These are phyloP conservation scores for Podarcis muralis DNA, from an alignment of 2,113 vertebrate species.

Conservation along the genomic window DNA sequence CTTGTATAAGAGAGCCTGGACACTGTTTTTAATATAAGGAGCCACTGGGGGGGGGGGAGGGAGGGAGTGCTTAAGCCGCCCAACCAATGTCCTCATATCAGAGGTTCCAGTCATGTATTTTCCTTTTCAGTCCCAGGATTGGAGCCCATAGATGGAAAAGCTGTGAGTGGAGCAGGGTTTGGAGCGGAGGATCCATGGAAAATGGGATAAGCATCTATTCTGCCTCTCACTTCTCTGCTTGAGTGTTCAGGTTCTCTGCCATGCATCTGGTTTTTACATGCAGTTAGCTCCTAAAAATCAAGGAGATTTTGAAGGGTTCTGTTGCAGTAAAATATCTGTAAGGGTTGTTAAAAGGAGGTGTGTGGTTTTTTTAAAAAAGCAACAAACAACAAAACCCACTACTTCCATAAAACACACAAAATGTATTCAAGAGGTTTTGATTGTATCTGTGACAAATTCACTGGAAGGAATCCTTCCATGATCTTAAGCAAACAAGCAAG, in stretches of 20 bases:
- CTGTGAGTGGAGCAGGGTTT: background rate
- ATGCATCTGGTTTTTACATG: too few species aligned
- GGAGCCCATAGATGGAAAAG: background rate
- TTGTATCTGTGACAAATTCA: background rate
- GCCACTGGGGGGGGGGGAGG: too few species aligned
- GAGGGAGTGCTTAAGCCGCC: too few species aligned
- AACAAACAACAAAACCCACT: too few species aligned
- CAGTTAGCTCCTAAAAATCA: background rate
- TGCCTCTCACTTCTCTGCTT: background rate
- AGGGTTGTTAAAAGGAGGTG: too few species aligned
- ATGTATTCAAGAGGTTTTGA: background rate
- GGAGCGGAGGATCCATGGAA: background rate
- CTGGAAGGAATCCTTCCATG: background rate
- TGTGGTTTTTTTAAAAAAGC: too few species aligned
- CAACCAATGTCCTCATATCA: background rate
- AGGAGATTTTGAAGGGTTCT: background rate
- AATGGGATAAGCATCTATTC: too few species aligned
- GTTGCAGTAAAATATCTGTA: background rate
- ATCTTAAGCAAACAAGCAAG: background rate
- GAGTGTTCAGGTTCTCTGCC: too few species aligned
- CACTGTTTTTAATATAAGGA: too few species aligned
- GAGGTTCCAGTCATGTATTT: background rate
- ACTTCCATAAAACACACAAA: background rate
- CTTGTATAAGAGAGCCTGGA: too few species aligned
- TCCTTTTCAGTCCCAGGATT: background rate